phyloP scores from a whole-genome alignment of 2,797 vertebrate species.

The Aotus griseimembra region DNA sequence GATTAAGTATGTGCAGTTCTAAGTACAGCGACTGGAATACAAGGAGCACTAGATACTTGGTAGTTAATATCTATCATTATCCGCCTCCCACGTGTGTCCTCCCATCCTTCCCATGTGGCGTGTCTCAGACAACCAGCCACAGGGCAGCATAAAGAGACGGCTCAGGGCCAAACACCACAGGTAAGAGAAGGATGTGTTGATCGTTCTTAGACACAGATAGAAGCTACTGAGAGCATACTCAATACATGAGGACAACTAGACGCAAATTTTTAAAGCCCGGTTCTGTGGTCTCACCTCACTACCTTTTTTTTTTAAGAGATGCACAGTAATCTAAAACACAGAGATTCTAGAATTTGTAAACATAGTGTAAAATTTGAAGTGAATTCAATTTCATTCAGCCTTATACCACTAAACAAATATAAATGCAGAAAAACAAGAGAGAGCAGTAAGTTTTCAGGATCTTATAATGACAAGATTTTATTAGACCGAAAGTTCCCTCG shows the following conservation, averaged over 20 bases:
- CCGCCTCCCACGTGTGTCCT: neutral
- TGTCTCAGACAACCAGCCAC: neutral
- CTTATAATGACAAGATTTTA: neutral
- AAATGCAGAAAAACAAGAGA: neutral
- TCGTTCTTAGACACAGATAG: neutral
- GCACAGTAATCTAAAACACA: neutral
- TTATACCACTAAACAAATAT: neutral
- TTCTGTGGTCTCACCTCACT: neutral
- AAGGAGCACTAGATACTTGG: neutral
- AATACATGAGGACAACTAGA: neutral
- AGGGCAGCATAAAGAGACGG: neutral
- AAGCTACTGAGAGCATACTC: neutral
- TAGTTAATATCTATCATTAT: fast-evolving
- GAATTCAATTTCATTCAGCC: neutral
- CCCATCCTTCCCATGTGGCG: fast-evolving
- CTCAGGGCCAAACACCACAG: neutral
- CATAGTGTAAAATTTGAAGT: neutral
- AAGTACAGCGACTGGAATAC: too few relatives aligned
- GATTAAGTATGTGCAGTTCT: neutral
- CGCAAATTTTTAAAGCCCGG: neutral
- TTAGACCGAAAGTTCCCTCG: neutral
- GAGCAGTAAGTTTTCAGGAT: neutral
- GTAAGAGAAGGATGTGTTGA: neutral
- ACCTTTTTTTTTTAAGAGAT: neutral
- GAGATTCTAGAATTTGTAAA: neutral